These are phyloP conservation scores for Anagyrus pseudococci DNA, from an alignment of 2,888 invertebrate genomes.

Conservation along the genomic window DNA sequence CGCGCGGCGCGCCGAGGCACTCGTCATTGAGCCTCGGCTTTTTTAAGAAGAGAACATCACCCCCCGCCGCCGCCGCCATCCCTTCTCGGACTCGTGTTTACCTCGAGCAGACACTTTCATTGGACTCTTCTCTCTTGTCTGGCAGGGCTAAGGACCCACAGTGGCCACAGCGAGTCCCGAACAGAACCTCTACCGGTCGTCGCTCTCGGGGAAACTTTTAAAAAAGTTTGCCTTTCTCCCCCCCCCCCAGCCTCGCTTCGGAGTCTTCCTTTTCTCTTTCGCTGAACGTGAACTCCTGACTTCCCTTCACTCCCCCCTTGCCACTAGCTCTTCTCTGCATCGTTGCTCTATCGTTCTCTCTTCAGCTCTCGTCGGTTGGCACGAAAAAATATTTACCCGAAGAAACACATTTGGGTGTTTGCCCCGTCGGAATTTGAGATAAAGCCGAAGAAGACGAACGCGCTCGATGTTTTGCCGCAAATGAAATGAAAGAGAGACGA, in stretches of 20 bases:
- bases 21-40: no score
- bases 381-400: conserved; percentile 20
- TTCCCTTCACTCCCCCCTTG: background rate
- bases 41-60: no score
- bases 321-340: background rate
- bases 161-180: conserved; percentile 21
- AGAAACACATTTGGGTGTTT: conserved; percentile 4
- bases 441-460: conserved; percentile 15
- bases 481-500: no score
- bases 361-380: background rate
- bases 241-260: no score
- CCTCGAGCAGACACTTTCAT: conserved; percentile 32
- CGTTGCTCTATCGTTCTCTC: background rate
- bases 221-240: conserved; percentile 35
- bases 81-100: no score
- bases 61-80: no score
- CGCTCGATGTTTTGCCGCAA: no score
- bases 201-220: conserved; percentile 21
- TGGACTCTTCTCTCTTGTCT: conserved; percentile 33
- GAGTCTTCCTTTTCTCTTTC: background rate
- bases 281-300: no score
- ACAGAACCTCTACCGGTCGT: background rate
- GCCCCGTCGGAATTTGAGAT: conserved; percentile 30
- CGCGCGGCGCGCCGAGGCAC: no score
- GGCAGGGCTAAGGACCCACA: conserved; percentile 25